A percentile compares a stretch with the other conserved stretches of the same genome.
These are phyloP conservation scores for Latrodectus geometricus DNA, from an alignment of 1,140 invertebrate species.

Conservation along the genomic window DNA sequence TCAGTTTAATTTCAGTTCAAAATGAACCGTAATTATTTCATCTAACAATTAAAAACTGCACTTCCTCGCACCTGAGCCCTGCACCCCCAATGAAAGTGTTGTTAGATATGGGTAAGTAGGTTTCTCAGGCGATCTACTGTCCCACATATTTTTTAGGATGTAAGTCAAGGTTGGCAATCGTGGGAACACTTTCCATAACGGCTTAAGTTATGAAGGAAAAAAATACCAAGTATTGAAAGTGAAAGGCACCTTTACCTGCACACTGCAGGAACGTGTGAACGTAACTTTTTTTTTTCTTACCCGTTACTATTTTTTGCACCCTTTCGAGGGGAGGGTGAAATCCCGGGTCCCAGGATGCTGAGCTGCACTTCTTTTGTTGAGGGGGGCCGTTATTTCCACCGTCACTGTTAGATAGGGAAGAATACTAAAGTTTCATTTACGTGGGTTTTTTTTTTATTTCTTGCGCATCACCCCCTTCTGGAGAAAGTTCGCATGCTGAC, in stretches of 20 bases:
- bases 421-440: too few relatives aligned
- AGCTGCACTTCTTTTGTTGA: conserved; percentile 1
- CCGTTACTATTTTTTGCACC: not conserved
- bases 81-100: conserved; percentile 5
- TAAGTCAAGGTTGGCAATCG: conserved; percentile 52
- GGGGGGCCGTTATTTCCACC: not conserved
- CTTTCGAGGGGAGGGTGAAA: not conserved
- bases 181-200: conserved; percentile 52
- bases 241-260: conserved; percentile 14
- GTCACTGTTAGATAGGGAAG: too few relatives aligned
- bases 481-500: too few relatives aligned
- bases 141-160: conserved; percentile 33
- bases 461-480: too few relatives aligned
- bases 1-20: too few relatives aligned
- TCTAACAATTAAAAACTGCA: too few relatives aligned
- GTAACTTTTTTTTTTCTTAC: not conserved
- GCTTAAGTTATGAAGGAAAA: conserved; percentile 6
- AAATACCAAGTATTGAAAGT: not conserved
- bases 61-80: too few relatives aligned
- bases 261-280: conserved; percentile 46
- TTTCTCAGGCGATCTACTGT: conserved; percentile 46
- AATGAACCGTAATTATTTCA: too few relatives aligned
- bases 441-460: too few relatives aligned
- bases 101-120: conserved; percentile 48
- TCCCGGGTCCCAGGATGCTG: not conserved